These are phyloP conservation scores for Bothrops jararaca DNA, from an alignment of 2,113 vertebrate species.

Conservation along the genomic window DNA sequence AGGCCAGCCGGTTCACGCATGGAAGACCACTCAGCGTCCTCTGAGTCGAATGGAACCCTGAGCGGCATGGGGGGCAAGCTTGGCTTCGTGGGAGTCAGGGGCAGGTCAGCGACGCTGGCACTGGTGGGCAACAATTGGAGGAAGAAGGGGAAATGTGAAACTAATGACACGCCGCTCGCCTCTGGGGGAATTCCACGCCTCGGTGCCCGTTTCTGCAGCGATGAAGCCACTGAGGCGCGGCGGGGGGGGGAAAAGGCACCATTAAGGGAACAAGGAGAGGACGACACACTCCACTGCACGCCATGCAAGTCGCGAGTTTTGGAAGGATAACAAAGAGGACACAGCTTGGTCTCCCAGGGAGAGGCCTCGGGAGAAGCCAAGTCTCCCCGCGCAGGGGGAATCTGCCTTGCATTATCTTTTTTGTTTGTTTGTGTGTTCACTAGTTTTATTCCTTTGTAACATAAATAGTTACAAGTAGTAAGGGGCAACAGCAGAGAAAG, in stretches of 20 bases:
- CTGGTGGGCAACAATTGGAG: slow-evolving; percentile 61
- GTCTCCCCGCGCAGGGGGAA: neutral
- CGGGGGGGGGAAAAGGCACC: neutral
- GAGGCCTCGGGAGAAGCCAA: neutral
- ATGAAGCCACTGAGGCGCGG: neutral
- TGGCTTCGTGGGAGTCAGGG: slow-evolving; percentile 89
- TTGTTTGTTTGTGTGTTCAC: too few species aligned
- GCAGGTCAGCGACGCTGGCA: slow-evolving; percentile 87
- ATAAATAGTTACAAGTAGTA: too few species aligned
- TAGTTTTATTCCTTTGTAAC: too few species aligned
- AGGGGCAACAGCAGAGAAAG: too few species aligned
- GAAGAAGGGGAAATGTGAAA: too few species aligned
- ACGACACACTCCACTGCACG: neutral
- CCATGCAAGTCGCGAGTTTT: neutral
- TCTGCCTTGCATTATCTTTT: neutral
- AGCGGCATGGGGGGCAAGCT: slow-evolving; percentile 90
- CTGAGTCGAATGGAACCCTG: slow-evolving; percentile 91
- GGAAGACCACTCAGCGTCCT: slow-evolving; percentile 98
- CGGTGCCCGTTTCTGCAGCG: neutral
- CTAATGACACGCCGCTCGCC: neutral
- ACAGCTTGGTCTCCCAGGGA: neutral
- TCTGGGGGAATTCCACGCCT: neutral
- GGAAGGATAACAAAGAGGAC: neutral
- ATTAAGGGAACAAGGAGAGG: neutral
- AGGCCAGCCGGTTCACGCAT: slow-evolving; percentile 97